Base-by-base conservation (phyloP, 2,888 invertebrate genomes). In the Eretmocerus hayati region DNA sequence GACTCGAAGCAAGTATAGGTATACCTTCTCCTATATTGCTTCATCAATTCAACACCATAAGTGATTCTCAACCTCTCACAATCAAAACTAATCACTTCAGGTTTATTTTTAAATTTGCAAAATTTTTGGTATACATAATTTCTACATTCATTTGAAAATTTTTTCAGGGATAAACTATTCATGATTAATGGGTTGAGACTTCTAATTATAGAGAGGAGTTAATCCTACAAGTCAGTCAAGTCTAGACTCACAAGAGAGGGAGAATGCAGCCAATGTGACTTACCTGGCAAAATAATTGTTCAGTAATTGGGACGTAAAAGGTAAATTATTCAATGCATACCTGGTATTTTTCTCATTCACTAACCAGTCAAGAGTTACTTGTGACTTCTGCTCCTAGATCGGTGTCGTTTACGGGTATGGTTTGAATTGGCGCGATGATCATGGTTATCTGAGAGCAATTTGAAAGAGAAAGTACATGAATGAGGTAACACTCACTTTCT, bases 361-460 rank as follows among this genome's bases (percentile, higher is more conserved):
- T 71, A 71, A 71, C 71, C 71, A 69, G 69, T 69, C 71, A 69
- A 69, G 71, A 65, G 66, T 70, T 71, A 71, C 68, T 71, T 71
- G 71, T 63, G 71, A 71, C 69, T 70, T 66, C 69, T 69, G 63
- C 70, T 71, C 64, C 70, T 59, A 50, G 71, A 71, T 55, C 71
- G 69, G 58, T 69, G 68, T 47, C 69, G 67, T 50, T 67, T 66
- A 36, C 71, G 71, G 11, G 26, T 26, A 26, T 26, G 26, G 11
- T 26, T 26, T 26, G 26, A 26, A 11, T 59, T 68, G 53, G 50
- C 40, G 16, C 67, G 67, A 51, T 71, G 66, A 56, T 71, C 70
- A 26, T 69, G 69, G 52, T 55, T 65, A 50, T 63, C 71, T 71
- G 30, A n/a, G n/a, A n/a, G n/a, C n/a, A n/a, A n/a, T n/a, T n/a